These are phyloP conservation scores for Bergia sp. DNA, from an alignment of 92 coral and sea anemone genomes.

Conservation along the genomic window DNA sequence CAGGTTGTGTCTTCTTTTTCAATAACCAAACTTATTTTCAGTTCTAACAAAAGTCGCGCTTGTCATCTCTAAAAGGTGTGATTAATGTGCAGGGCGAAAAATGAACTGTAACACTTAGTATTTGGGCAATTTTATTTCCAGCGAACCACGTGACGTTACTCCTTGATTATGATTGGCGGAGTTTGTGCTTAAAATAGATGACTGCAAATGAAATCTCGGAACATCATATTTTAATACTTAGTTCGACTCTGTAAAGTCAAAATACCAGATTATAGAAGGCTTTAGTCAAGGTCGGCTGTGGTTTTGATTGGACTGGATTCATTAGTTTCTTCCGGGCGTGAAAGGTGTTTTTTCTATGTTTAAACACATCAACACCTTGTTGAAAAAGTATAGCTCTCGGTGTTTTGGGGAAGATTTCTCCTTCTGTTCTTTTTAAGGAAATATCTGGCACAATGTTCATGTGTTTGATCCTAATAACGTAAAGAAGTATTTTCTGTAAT, in stretches of 20 bases:
- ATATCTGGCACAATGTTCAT: background rate
- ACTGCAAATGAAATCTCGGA: slow-evolving; percentile 16
- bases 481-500: background rate
- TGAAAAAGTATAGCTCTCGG: background rate
- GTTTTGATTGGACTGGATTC: background rate
- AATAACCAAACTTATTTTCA: background rate
- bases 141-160: slow-evolving; percentile 19
- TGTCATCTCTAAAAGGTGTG: slow-evolving; percentile 13
- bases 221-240: background rate
- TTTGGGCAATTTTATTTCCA: slow-evolving; percentile 16
- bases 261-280: background rate
- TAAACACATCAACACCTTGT: background rate
- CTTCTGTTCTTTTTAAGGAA: background rate
- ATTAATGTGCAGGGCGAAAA: slow-evolving; percentile 4
- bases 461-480: background rate
- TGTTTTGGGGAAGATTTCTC: too few relatives aligned
- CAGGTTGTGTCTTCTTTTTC: background rate
- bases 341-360: slow-evolving; percentile 3
- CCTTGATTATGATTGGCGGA: slow-evolving; percentile 12
- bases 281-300: slow-evolving; percentile 16
- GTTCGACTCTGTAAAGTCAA: slow-evolving; percentile 9
- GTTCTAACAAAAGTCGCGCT: background rate
- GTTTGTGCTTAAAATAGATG: slow-evolving; percentile 1
- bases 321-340: background rate
- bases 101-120: background rate